Evolutionary conservation across 1,140 invertebrate species (phyloP).

Genomic region (Matsumurasca onukii): DNA sequence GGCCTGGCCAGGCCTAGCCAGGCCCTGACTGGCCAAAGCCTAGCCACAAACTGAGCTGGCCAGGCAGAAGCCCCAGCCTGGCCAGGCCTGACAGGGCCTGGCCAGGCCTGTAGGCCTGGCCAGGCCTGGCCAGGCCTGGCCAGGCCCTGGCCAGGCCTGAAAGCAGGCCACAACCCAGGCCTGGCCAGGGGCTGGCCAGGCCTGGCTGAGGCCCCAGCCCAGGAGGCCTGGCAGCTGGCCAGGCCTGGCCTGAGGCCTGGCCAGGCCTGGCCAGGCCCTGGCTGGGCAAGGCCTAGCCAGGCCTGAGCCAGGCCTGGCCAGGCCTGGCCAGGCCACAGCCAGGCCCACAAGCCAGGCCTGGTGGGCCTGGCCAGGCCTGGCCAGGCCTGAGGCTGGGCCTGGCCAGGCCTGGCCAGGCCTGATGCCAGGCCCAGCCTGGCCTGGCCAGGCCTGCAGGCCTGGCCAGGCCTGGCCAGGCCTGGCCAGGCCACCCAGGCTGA

Average conservation of each 20-base stretch:
- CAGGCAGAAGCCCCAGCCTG: conserved; percentile 19
- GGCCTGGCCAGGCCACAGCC: conserved; percentile 4
- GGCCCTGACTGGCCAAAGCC: conserved; percentile 19
- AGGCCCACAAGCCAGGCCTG: conserved; percentile 2
- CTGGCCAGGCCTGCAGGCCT: not conserved
- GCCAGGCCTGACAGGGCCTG: not conserved
- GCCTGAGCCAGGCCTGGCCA: conserved; percentile 16
- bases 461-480: conserved; percentile 3
- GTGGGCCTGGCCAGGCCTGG: not conserved
- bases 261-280: conserved; percentile 23
- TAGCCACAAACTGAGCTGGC: conserved; percentile 16
- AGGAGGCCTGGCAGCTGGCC: not conserved
- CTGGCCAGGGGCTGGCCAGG: not conserved
- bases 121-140: conserved; percentile 3
- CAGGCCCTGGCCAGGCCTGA: conserved; percentile 4
- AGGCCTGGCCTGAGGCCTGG: conserved; percentile 15
- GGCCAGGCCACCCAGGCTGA: not conserved
- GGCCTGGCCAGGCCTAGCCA: no score
- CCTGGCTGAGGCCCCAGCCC: no score
- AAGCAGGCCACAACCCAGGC: not conserved
- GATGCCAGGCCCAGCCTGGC: conserved; percentile 17
- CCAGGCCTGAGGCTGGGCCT: conserved; percentile 1
- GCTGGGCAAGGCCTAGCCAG: conserved; percentile 10
- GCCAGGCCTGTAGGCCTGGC: not conserved
- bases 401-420: conserved; percentile 1